Percentiles rank a stretch among this genome's conserved stretches.
Evolutionary conservation across 2,888 invertebrate genomes (phyloP).

Genomic region (Pterobdella sp.): DNA sequence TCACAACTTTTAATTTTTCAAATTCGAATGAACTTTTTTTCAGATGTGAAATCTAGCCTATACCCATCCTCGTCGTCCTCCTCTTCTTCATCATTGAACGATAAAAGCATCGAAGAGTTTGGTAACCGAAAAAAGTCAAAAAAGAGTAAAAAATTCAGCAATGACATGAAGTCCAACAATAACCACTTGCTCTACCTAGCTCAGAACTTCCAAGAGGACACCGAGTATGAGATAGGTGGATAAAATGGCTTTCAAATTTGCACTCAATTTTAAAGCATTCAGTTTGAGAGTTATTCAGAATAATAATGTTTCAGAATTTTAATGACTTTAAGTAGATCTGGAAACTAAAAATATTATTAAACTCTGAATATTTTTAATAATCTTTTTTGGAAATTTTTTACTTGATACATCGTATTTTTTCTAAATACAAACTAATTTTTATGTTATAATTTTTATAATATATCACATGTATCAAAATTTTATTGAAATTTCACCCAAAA

Average conservation of each 20-base stretch:
- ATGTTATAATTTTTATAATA: no score
- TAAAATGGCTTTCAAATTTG: not conserved
- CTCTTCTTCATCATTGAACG: slow-evolving; percentile 2
- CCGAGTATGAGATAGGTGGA: slow-evolving; percentile 10
- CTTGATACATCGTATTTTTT: no score
- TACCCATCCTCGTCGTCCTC: not conserved
- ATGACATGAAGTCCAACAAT: not conserved
- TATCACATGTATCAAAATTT: no score
- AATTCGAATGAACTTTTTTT: not conserved
- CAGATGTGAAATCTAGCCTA: not conserved
- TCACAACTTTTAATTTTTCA: no score
- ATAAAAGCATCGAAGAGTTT: not conserved
- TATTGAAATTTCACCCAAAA: no score
- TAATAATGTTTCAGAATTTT: no score
- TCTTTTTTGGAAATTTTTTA: no score
- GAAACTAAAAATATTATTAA: no score
- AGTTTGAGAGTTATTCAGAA: no score
- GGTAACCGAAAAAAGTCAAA: not conserved
- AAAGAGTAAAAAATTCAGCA: not conserved
- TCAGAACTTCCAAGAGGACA: slow-evolving; percentile 7
- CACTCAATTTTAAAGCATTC: not conserved
- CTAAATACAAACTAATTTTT: no score
- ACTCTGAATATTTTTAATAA: no score
- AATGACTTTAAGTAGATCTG: no score
- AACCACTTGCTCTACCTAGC: not conserved